A percentile compares a stretch with the other conserved stretches of the same genome.
Conservation (phyloP, 1,140 invertebrate genomes). For the Penaeus japonicus region DNA sequence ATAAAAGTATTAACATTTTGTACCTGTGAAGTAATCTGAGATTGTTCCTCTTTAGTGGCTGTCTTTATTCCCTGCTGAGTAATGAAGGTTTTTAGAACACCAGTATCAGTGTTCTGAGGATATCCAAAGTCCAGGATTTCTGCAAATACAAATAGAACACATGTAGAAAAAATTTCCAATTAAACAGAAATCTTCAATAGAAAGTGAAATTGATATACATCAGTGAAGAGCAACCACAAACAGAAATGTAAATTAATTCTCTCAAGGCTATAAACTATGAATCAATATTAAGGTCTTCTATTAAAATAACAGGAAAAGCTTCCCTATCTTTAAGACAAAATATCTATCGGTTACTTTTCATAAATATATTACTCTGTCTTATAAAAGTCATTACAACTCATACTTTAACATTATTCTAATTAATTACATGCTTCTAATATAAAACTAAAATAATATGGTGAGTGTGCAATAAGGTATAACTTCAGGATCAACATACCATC, state of each 20-base stretch:
- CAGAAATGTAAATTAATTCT: too few species aligned
- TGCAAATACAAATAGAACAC: conserved; percentile 61
- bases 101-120: conserved; percentile 99
- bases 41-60: conserved; percentile 98
- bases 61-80: conserved; percentile 99
- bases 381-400: too few species aligned
- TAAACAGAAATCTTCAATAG: too few species aligned
- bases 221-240: too few species aligned
- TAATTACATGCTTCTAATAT: not conserved
- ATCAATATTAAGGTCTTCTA: too few species aligned
- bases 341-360: too few species aligned
- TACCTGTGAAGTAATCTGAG: conserved; percentile 97
- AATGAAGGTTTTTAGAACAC: conserved; percentile 98
- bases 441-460: not conserved
- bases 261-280: too few species aligned
- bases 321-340: too few species aligned
- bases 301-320: too few species aligned
- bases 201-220: too few species aligned
- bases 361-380: too few species aligned
- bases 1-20: not conserved
- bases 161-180: conserved; percentile 67
- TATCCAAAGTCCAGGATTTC: conserved; percentile 95
- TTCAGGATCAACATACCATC: conserved; percentile 71
- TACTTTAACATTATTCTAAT: too few species aligned
- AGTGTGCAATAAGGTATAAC: not conserved